Base-by-base conservation (phyloP, 2,888 invertebrate genomes). In the Sarcophaga variegata region DNA sequence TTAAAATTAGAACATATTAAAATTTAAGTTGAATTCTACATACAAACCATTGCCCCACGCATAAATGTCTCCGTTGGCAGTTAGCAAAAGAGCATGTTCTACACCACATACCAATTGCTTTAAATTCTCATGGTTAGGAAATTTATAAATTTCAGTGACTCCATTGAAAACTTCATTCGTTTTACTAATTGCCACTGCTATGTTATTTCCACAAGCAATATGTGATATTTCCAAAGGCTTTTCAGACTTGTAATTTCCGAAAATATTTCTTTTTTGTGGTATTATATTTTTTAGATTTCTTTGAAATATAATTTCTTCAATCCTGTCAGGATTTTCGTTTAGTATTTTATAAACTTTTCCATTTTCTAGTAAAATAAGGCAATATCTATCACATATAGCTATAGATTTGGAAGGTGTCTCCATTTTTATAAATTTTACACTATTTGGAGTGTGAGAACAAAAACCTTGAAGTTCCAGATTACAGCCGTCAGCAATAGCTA, bases 11-110 rank as follows among this genome's bases (percentile, higher is more conserved):
- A 37, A 74, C n/a, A 47, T 60, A 54, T n/a, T 62, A 54, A 54
- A 49, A 54, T 22, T 14, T 20, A 49, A 12, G 14, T 17, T 20
- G n/a, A 66, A 14, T 67, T 27, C 11, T 70, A 90, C 92, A 90
- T 94, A 98, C 98, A 97, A 96, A 90, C 98, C 97, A 92, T 95
- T 95, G 64, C 98, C 98, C 95, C 96, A 97, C 4, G 96, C 95
- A 90, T 96, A 97, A n/a, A 98, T 95, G 90, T 95, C 94, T 1
- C 98, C 97, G 90, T 94, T 93, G 74, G 94, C 94, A 74, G 96
- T 96, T 10, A 98, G 94, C 74, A 97, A 90, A 14, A 98, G 90
- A 60, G 95, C 95, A 93, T 98, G 98, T 91, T 98, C 98, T 92
- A 96, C 95, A 0, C 98, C 98, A 93, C 97, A 96, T 76, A 94